Conservation (phyloP, 2,888 invertebrate genomes). For the Chesias legatella region DNA sequence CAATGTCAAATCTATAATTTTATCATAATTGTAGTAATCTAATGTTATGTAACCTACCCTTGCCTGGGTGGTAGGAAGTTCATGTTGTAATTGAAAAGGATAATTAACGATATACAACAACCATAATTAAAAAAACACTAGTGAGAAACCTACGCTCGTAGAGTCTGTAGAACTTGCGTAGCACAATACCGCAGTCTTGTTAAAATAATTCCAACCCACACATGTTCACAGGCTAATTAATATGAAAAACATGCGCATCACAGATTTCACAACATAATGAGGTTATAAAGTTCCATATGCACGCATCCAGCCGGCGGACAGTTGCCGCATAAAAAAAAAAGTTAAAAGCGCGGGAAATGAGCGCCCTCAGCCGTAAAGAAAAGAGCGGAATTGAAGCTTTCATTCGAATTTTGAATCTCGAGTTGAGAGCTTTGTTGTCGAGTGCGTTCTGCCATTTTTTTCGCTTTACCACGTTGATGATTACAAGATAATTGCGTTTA, state of each 20-base stretch:
- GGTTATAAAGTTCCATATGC: constrained; percentile 11
- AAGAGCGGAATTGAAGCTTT: constrained; percentile 34
- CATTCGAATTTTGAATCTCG: constrained; percentile 36
- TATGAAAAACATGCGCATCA: constrained; percentile 9
- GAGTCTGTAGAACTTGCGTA: neutral
- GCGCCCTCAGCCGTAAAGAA: constrained; percentile 41
- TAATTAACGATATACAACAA: too few species aligned
- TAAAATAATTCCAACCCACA: too few species aligned
- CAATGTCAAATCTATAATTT: too few species aligned
- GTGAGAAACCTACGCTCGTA: too few species aligned
- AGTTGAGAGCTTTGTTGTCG: constrained; percentile 26
- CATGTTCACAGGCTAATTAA: neutral
- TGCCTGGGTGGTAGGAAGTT: too few species aligned
- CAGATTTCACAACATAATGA: constrained; percentile 2
- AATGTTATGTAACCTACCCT: too few species aligned
- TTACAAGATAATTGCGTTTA: neutral
- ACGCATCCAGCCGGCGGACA: constrained; percentile 8
- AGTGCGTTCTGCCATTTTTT: constrained; percentile 21
- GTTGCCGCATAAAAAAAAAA: constrained; percentile 8
- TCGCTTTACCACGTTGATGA: constrained; percentile 4
- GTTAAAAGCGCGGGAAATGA: constrained; percentile 45
- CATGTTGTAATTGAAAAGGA: too few species aligned
- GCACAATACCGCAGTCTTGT: neutral
- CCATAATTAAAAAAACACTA: too few species aligned
- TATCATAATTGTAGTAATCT: too few species aligned